Evolutionary conservation across 2,113 vertebrate species (phyloP), one percentile per base, ranked within the genome.

Genomic region (Pelecanoides urinatrix): DNA sequence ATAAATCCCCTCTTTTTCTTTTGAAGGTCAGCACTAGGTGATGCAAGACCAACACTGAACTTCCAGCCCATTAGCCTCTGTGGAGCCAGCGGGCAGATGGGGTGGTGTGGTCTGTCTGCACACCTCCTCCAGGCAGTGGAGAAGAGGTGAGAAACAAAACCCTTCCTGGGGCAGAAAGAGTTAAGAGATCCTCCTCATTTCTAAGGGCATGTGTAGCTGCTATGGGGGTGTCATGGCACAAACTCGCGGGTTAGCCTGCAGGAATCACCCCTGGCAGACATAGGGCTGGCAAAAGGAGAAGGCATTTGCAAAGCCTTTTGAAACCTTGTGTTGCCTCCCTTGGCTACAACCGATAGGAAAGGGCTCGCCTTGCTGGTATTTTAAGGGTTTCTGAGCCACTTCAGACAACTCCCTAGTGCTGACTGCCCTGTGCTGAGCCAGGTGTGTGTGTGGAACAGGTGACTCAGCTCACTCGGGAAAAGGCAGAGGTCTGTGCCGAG

Each of bases 11-110:
- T 87, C 6, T 59, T 94, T 94, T 94, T 90, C 66, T 85, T 91
- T 84, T 84, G 81, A 96, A 96, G 92, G 96, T 95, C 90, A 94
- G 84, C 68, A 56, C 49, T 63, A 78, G 74, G 53, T 96, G 90
- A 93, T 90, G 91, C 86, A 97, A 96, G 88, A 90, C 82, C 47
- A 72, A 49, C 16, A 77, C 34, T 83, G 79, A 92, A 78, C 79
- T 90, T 80, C 59, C 79, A 91, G 76, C 56, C 59, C 79, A 91
- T 90, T n/a, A 94, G 78, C 53, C 66, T 88, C 38, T 10, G 10
- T 0, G 21, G 86, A 96, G 91, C 93, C 91, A 42, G 72, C 30
- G 9, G 0, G 78, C 88, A 88, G 92, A 87, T 34, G 9, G 66
- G 67, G 61, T 47, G 94, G 79, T 94, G 89, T 36, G 82, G 55